Evolutionary conservation across 2,113 vertebrate genomes (phyloP).

Genomic region (Empidonax alnorum): DNA sequence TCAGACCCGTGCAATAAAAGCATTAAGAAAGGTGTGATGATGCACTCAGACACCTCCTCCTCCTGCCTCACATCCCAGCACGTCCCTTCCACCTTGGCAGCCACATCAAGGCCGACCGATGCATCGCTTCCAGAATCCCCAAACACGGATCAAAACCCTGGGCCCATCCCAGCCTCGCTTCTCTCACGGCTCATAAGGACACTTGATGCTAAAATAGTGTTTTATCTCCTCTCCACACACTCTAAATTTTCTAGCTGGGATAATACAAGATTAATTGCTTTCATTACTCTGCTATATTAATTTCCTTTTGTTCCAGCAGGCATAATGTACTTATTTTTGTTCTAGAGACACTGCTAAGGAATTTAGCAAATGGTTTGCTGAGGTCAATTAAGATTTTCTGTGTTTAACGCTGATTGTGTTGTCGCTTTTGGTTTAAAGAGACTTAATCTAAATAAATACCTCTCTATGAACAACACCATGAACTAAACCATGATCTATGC

Average conservation of each 20-base stretch:
- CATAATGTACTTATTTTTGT: neutral
- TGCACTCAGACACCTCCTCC: neutral
- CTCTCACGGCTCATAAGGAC: neutral
- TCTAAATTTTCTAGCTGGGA: neutral
- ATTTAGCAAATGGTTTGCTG: neutral
- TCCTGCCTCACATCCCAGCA: neutral
- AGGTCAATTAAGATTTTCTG: neutral
- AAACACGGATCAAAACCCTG: neutral
- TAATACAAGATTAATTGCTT: neutral
- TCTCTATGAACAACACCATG: neutral
- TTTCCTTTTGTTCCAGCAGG: neutral
- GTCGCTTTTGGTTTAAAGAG: neutral
- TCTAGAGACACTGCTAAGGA: neutral
- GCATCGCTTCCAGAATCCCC: neutral
- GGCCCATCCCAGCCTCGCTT: neutral
- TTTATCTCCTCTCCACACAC: neutral
- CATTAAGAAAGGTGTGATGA: neutral
- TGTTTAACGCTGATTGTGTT: rapidly evolving
- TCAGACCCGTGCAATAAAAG: neutral
- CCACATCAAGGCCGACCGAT: neutral
- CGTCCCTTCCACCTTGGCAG: neutral
- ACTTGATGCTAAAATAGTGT: neutral
- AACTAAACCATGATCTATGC: rapidly evolving
- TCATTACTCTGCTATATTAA: neutral
- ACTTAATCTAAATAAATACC: neutral